These are phyloP conservation scores for Stylophora pistillata DNA, from an alignment of 64 coral and sea anemone species.

Conservation along the genomic window DNA sequence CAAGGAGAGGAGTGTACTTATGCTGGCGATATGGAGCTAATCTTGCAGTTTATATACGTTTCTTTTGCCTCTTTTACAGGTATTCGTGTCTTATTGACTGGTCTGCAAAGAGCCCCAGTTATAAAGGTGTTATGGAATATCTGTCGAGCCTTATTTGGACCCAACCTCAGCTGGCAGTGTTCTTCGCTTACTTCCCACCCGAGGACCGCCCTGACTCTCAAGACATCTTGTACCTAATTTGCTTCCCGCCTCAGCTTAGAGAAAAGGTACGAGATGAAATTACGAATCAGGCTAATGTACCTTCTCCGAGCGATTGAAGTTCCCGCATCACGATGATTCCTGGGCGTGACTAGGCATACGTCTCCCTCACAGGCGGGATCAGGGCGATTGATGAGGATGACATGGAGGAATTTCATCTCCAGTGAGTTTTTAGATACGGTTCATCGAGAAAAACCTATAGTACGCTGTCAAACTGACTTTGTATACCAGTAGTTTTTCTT, in stretches of 20 bases:
- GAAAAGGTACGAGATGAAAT: neutral
- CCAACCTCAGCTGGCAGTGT: neutral
- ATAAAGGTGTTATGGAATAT: neutral
- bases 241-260: conserved; percentile 4
- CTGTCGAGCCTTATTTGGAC: conserved; percentile 11
- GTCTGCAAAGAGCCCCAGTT: neutral
- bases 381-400: neutral
- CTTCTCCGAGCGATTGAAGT: neutral
- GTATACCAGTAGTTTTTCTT: too few relatives aligned
- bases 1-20: too few relatives aligned
- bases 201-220: neutral
- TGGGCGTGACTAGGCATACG: neutral
- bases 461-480: too few relatives aligned
- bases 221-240: conserved; percentile 25
- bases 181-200: conserved; percentile 26
- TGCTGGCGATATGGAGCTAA: too few relatives aligned
- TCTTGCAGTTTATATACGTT: too few relatives aligned
- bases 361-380: conserved; percentile 8
- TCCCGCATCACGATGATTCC: conserved; percentile 5
- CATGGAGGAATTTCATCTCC: neutral
- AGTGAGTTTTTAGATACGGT: neutral
- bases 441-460: too few relatives aligned
- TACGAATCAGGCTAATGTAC: neutral
- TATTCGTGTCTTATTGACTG: conserved; percentile 14
- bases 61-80: neutral